phyloP scores from a whole-genome alignment of 1,140 invertebrate species.

The Drosophila azteca region DNA sequence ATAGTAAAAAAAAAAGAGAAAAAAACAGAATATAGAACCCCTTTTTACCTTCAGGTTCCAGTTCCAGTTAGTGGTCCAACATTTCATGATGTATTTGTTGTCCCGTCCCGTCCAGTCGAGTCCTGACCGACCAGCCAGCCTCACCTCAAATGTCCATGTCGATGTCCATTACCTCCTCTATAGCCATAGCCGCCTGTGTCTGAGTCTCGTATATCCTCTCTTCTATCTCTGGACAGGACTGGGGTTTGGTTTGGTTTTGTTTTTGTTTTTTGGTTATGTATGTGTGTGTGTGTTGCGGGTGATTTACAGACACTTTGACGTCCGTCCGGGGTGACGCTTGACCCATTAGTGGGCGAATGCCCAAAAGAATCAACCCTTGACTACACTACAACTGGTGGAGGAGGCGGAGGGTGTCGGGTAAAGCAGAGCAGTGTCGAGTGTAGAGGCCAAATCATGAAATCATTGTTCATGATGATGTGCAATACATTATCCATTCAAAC shows the following conservation, averaged over 20 bases:
- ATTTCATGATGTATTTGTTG: constrained; percentile 73
- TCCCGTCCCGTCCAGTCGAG: constrained; percentile 22
- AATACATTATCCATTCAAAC: constrained; percentile 75
- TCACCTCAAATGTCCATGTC: constrained; percentile 63
- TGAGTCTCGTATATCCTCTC: neutral
- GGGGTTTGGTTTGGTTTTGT: constrained; percentile 38
- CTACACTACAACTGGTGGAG: neutral
- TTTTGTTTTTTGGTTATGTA: constrained; percentile 40
- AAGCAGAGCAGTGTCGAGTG: constrained; percentile 1
- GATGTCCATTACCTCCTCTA: constrained; percentile 57
- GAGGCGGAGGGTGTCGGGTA: constrained; percentile 1
- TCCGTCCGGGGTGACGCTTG: constrained; percentile 76
- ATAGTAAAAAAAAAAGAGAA: constrained; percentile 28
- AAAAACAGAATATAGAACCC: constrained; percentile 34
- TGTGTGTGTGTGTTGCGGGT: constrained; percentile 54
- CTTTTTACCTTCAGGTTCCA: neutral
- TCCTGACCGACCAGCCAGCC: constrained; percentile 37
- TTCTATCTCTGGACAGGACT: neutral
- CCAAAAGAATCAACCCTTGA: constrained; percentile 64
- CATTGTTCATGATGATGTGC: constrained; percentile 79
- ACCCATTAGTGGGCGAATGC: constrained; percentile 76
- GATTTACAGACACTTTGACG: constrained; percentile 81
- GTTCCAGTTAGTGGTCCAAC: constrained; percentile 26
- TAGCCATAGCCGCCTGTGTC: no score
- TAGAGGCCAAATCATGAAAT: constrained; percentile 72